These are phyloP conservation scores for Neocrepidodera transversa DNA, from an alignment of 2,888 invertebrate species.

Conservation along the genomic window DNA sequence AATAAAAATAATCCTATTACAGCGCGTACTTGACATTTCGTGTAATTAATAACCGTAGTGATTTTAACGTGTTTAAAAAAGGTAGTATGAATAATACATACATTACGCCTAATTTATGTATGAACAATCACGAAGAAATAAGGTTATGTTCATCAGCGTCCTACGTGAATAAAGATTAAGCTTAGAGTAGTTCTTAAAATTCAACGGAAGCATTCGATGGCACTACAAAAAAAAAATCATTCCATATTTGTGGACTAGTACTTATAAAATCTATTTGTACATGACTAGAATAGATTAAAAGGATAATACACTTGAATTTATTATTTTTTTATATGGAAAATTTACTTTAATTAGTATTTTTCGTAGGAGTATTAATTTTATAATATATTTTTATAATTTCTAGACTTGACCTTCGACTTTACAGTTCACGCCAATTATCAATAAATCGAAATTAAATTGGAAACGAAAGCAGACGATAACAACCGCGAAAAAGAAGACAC, in stretches of 20 bases:
- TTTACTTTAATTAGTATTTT: too few relatives aligned
- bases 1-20: too few relatives aligned
- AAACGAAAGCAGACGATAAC: neutral
- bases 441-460: conserved; percentile 6
- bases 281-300: neutral
- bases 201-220: conserved; percentile 4
- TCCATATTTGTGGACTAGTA: conserved; percentile 3
- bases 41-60: too few relatives aligned
- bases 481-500: conserved; percentile 2
- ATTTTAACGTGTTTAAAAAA: conserved; percentile 24
- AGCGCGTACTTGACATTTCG: too few relatives aligned
- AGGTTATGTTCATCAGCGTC: conserved; percentile 34
- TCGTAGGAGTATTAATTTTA: too few relatives aligned
- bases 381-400: too few relatives aligned
- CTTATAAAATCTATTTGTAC: conserved; percentile 9
- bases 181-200: conserved; percentile 10
- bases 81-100: conserved; percentile 32
- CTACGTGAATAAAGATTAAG: conserved; percentile 17
- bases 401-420: neutral
- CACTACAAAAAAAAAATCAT: conserved; percentile 18
- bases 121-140: conserved; percentile 38
- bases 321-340: too few relatives aligned
- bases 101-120: conserved; percentile 31
- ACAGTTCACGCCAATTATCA: neutral
- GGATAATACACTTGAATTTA: too few relatives aligned